Base-by-base conservation (phyloP, 2,797 vertebrate species). In the Podargus strigoides region DNA sequence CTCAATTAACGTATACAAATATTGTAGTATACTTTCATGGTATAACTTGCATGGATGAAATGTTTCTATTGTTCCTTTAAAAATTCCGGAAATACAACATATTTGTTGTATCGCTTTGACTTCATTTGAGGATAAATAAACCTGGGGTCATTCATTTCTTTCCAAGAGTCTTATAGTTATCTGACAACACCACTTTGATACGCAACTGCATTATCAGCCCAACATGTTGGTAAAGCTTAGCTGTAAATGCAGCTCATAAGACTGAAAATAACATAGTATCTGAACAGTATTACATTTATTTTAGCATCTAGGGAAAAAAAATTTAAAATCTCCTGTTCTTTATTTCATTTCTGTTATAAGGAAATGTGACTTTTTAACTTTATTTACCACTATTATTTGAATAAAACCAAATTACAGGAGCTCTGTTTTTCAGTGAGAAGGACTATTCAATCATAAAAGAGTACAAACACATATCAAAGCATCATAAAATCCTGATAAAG, bases 401-500 rank as follows among this genome's bases (percentile, higher is more conserved):
- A 83, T 72, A 89, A 94, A 92, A 39, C 28, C 36, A 69, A 79
- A 89, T 77, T 39, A 58, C 7, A 79, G 24, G 39, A 85, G 87
- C 50, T 94, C 63, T 79, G 20, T 3, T 90, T 94, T 93, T 88
- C 9, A 21, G 7, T 50, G 18, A 83, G 37, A 42, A 76, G 34
- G 50, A 59, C 59, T 83, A 76, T 90, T 46, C 28, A 77, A 7
- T 63, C 32, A 69, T 89, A 74, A 94, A 90, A 92, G 59, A 80
- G 8, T 87, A 75, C 77, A 95, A 94, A 93, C 42, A 85, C 24
- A 58, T 41, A 91, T 67, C 34, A 77, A 79, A 85, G 5, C 34
- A 36, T 77, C 63, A 87, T 87, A 89, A 97, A 96, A 94, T 73
- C 50, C 55, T 62, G 72, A 56, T 87, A 79, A 91, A 91, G 4